Conservation (phyloP, 2,113 vertebrate genomes). For the Entelurus aequoreus region DNA sequence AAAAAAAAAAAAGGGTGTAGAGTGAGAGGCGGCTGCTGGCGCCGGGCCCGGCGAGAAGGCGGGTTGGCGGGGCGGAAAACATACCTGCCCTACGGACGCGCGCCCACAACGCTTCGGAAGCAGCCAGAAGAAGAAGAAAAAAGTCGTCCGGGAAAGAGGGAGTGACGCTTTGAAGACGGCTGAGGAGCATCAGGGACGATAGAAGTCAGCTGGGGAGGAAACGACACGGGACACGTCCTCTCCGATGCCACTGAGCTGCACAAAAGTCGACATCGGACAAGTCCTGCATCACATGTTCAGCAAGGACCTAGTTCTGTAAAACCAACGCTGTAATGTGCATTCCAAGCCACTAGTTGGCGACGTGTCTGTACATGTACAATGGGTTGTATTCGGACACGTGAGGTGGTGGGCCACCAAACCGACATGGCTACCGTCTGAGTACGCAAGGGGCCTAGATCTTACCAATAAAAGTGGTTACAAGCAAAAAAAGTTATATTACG, state of each 20-base stretch:
- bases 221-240: conserved; percentile 65
- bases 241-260: conserved; percentile 36
- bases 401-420: too few species aligned
- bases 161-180: conserved; percentile 20
- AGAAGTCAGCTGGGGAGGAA: conserved; percentile 69
- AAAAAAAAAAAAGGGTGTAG: conserved; percentile 48
- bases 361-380: too few species aligned
- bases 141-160: conserved; percentile 10
- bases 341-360: too few species aligned
- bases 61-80: conserved; percentile 7
- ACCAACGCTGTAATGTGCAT: too few species aligned
- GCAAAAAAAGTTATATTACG: too few species aligned
- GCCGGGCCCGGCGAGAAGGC: conserved; percentile 34
- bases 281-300: conserved; percentile 35
- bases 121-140: conserved; percentile 17
- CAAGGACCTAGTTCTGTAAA: too few species aligned
- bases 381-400: too few species aligned
- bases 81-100: conserved; percentile 1
- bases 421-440: too few species aligned
- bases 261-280: conserved; percentile 65
- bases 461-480: too few species aligned
- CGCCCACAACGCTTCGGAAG: conserved; percentile 14
- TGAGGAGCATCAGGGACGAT: conserved; percentile 35
- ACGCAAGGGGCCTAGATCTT: too few species aligned
- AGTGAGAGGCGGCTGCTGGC: conserved; percentile 55